phyloP scores from a whole-genome alignment of 2,113 vertebrate species.

The Chelonoidis abingdonii region DNA sequence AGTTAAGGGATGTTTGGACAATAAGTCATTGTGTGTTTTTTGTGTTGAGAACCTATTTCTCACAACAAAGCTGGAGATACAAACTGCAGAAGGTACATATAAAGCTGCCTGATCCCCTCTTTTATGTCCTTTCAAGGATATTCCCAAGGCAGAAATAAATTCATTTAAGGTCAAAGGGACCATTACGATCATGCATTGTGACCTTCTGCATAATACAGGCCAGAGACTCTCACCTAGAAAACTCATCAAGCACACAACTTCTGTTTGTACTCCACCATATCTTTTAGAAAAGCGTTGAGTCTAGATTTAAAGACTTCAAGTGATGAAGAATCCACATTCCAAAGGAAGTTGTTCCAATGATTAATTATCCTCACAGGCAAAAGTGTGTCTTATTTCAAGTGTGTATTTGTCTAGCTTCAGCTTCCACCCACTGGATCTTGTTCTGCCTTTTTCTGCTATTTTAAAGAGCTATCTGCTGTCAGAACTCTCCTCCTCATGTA shows the following conservation, averaged over 20 bases:
- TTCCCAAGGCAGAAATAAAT: constrained; percentile 9
- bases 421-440: constrained; percentile 1
- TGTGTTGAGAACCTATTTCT: no score
- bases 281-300: neutral
- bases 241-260: neutral
- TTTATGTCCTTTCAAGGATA: neutral
- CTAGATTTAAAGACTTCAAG: neutral
- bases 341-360: no score
- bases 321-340: neutral
- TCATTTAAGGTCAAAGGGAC: constrained; percentile 23
- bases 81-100: no score
- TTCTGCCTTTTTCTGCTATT: neutral
- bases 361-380: neutral
- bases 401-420: neutral
- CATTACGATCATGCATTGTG: neutral
- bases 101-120: neutral
- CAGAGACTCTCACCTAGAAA: neutral
- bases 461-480: neutral
- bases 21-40: no score
- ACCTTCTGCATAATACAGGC: neutral
- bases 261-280: neutral
- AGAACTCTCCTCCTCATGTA: no score
- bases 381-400: neutral
- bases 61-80: neutral
- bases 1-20: neutral